A percentile compares a stretch with the other conserved stretches of the same genome.
These are phyloP conservation scores for Mizuhopecten yessoensis DNA, from an alignment of 1,140 invertebrate species.

Conservation along the genomic window DNA sequence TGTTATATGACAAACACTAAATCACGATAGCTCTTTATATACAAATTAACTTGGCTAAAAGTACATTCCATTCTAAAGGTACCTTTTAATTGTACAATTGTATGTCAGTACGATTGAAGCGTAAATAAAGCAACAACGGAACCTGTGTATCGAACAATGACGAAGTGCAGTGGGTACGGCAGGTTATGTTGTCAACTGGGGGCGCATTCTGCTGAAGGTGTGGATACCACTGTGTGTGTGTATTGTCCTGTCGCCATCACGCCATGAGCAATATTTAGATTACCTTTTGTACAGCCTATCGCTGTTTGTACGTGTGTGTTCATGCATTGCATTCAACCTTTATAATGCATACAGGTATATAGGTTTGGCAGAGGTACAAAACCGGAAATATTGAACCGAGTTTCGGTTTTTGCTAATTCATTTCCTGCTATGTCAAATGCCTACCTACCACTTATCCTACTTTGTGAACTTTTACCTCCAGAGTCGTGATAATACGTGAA, in stretches of 20 bases:
- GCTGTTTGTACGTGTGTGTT: no score
- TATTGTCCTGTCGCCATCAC: not conserved
- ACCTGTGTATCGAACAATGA: no score
- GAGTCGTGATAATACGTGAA: not conserved
- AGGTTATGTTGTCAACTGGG: no score
- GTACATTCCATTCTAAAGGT: no score
- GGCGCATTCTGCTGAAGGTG: no score
- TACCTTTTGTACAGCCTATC: not conserved
- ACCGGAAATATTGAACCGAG: not conserved
- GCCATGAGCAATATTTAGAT: not conserved
- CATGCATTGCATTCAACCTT: not conserved
- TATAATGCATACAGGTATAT: not conserved
- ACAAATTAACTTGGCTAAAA: no score
- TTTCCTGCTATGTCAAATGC: not conserved
- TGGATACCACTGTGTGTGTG: not conserved
- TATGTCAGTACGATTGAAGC: no score
- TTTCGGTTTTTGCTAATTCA: not conserved
- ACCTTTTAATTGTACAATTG: no score
- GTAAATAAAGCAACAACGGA: no score
- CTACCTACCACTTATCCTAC: not conserved
- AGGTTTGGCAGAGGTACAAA: not conserved
- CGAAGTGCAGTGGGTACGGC: no score
- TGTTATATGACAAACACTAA: no score
- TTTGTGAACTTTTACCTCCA: not conserved
- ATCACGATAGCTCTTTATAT: no score